phyloP scores from a whole-genome alignment of 2,888 invertebrate species.

The Asteroscopus sphinx region DNA sequence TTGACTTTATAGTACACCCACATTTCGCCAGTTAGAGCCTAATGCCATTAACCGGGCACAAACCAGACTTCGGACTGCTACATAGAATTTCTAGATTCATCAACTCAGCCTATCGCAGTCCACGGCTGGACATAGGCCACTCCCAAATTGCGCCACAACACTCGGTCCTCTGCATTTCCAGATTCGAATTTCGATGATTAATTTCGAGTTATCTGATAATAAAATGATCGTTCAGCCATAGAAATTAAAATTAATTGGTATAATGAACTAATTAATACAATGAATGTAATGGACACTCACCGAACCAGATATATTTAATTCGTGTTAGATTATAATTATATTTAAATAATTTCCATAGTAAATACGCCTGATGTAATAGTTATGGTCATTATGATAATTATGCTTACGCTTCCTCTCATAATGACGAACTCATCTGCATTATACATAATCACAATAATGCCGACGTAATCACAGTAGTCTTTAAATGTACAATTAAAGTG shows the following conservation, averaged over 20 bases:
- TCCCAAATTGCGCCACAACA: too few relatives aligned
- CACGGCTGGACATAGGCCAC: too few relatives aligned
- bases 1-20: too few relatives aligned
- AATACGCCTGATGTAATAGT: conserved; percentile 11
- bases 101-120: too few relatives aligned
- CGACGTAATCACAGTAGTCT: neutral
- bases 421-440: conserved; percentile 7
- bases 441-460: conserved; percentile 7
- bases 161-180: too few relatives aligned
- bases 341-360: conserved; percentile 13
- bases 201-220: neutral
- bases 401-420: conserved; percentile 25
- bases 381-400: conserved; percentile 21
- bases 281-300: conserved; percentile 15
- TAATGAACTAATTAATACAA: conserved; percentile 12
- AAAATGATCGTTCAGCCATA: neutral
- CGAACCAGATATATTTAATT: too few relatives aligned
- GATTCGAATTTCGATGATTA: neutral
- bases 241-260: conserved; percentile 19
- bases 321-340: too few relatives aligned
- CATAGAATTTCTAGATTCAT: too few relatives aligned
- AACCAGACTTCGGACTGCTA: too few relatives aligned
- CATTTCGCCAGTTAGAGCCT: too few relatives aligned
- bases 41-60: too few relatives aligned
- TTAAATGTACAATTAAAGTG: too few relatives aligned